Evolutionary conservation across 2,888 invertebrate species (phyloP), one percentile per base, ranked within the genome.

Genomic region (Bombylius major): DNA sequence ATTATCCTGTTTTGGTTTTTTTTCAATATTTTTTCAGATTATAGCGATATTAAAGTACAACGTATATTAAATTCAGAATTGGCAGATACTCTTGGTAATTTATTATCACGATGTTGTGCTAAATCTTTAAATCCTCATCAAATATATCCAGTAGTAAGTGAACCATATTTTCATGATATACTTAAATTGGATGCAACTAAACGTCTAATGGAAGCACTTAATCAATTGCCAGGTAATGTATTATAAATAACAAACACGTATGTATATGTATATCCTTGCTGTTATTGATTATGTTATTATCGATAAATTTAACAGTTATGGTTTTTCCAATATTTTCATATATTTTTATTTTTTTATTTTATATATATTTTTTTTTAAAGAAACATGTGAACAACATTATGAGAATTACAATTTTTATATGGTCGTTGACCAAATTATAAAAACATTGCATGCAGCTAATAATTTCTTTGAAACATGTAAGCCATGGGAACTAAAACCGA

Each of bases 11-110:
- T 36, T 8, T n/a, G n/a, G 8, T 36, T 36, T 36, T 7, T 31
- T 4, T 47, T 48, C 6, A 33, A 13, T 55, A 56, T 59, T 63
- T 53, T 75, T 77, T 23, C 75, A 95, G 95, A 95, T 77, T 97
- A 87, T 75, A 89, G 84, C 69, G 83, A 86, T 61, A 77, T 77
- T 6, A 89, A 90, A 70, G 78, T 89, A 52, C 70, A 83, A 45
- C 81, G 87, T 63, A 80, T 86, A 55, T 76, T 91, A 31, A 97
- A 98, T 77, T 79, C 89, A 0, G 95, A 97, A 70, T 76, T 98
- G 56, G 95, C 93, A 4, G 90, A 96, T 71, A 91, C 89, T 0
- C 73, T 96, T 23, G 97, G 96, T 33, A 98, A 98, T 79, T 79
- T 98, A 53, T 77, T 91, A 58, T 86, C 82, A 55, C 82, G 97